Percentiles rank a stretch among this genome's conserved stretches.
These are phyloP conservation scores for Graptemys geographica DNA, from an alignment of 2,797 vertebrate species.

Conservation along the genomic window DNA sequence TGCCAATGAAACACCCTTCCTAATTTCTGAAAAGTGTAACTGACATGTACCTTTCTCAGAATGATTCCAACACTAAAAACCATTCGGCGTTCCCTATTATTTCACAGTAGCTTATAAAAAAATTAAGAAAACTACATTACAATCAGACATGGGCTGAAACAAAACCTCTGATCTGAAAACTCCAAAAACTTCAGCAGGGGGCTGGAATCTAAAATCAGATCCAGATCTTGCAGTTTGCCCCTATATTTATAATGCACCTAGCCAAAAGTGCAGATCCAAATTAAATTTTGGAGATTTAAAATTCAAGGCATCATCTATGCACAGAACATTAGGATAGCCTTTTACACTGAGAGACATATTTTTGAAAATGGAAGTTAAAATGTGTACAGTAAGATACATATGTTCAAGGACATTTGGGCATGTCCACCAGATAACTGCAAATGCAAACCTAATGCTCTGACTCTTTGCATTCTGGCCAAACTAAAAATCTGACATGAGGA, in stretches of 20 bases:
- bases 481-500: neutral
- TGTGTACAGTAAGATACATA: accelerated
- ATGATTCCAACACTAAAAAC: neutral
- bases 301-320: neutral
- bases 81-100: neutral
- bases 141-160: neutral
- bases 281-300: neutral
- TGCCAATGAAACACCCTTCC: neutral
- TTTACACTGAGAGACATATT: neutral
- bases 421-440: neutral
- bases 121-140: neutral
- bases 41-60: neutral
- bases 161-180: constrained; percentile 15
- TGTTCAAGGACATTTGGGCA: neutral
- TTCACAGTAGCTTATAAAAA: neutral
- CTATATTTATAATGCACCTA: neutral
- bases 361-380: neutral
- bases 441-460: neutral
- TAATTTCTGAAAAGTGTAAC: neutral
- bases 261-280: constrained; percentile 48
- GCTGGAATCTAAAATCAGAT: constrained; percentile 40
- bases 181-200: constrained; percentile 5
- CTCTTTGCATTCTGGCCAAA: constrained; percentile 28
- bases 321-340: neutral
- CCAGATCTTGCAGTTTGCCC: constrained; percentile 52